These are phyloP conservation scores for Drosophila tani DNA, from an alignment of 1,140 invertebrate species.

Conservation along the genomic window DNA sequence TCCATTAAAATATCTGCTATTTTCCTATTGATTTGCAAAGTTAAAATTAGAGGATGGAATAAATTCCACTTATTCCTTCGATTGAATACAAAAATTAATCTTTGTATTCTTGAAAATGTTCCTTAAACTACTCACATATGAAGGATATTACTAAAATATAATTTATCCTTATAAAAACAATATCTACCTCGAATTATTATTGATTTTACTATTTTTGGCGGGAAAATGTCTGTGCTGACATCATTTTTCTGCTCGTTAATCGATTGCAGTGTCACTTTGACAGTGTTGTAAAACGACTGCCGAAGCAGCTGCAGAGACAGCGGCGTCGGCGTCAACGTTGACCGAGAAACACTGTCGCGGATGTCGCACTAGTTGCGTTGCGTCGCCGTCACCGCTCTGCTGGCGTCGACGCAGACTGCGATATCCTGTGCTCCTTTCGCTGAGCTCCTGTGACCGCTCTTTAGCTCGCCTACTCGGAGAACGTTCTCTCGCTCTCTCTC, in stretches of 20 bases:
- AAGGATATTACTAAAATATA: neutral
- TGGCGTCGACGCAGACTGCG: conserved; percentile 1
- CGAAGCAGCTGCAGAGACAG: conserved; percentile 6
- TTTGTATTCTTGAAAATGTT: no score
- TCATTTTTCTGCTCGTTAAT: conserved; percentile 9
- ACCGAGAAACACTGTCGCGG: conserved; percentile 5
- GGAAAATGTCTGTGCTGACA: conserved; percentile 11
- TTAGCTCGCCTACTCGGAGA: neutral
- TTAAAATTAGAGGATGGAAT: no score
- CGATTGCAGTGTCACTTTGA: conserved; percentile 12
- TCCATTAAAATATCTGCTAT: no score
- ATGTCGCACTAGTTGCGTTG: conserved; percentile 39
- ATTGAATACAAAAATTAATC: no score
- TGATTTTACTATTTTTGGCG: neutral
- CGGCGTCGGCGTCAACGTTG: neutral
- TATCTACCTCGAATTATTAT: neutral
- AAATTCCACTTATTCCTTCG: no score
- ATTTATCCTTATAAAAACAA: neutral
- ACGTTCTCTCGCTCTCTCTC: neutral
- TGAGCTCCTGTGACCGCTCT: conserved; percentile 20
- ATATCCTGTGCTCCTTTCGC: conserved; percentile 24
- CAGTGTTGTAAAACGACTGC: conserved; percentile 22
- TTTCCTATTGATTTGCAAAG: no score
- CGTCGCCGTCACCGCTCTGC: conserved; percentile 11
- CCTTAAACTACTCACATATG: no score